phyloP scores from a whole-genome alignment of 2,797 vertebrate genomes.

The Lagodon rhomboides region DNA sequence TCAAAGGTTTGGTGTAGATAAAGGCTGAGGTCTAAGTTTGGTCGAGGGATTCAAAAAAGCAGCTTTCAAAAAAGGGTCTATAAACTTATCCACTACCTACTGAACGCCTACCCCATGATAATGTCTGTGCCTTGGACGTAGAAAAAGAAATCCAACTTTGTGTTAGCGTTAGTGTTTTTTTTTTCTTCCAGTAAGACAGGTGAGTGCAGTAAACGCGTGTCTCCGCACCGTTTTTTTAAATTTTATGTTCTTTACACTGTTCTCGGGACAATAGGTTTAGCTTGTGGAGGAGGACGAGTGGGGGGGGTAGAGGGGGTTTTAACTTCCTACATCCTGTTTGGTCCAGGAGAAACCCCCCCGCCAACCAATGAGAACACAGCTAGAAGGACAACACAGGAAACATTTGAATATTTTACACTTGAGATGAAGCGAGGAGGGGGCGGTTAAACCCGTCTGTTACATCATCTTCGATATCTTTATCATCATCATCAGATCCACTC shows the following conservation, averaged over 20 bases:
- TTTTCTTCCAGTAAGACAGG: conserved; percentile 67
- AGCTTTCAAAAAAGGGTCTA: conserved; percentile 57
- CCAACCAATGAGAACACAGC: conserved; percentile 62
- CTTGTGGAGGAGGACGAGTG: not conserved
- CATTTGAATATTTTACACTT: conserved; percentile 54
- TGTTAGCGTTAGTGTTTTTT: conserved; percentile 37
- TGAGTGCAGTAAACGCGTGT: conserved; percentile 68
- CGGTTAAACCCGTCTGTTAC: conserved; percentile 36
- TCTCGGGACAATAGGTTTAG: conserved; percentile 53
- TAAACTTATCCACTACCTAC: conserved; percentile 52
- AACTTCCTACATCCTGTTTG: conserved; percentile 74
- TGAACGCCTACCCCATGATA: conserved; percentile 73
- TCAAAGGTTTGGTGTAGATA: conserved; percentile 59
- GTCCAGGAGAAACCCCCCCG: conserved; percentile 37
- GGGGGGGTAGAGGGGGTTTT: not conserved
- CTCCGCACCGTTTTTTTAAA: conserved; percentile 52
- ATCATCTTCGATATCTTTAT: conserved; percentile 52
- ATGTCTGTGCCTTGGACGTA: conserved; percentile 85
- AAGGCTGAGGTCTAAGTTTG: conserved; percentile 62
- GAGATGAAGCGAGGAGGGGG: conserved; percentile 55
- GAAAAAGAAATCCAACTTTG: conserved; percentile 60
- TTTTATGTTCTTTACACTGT: conserved; percentile 45
- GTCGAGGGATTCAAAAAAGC: conserved; percentile 59
- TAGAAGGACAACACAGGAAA: conserved; percentile 67
- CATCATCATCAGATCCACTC: conserved; percentile 56